A percentile compares a stretch with the other conserved stretches of the same genome.
These are phyloP conservation scores for Rhimphoctona megacephalus DNA, from an alignment of 2,888 invertebrate species.

Conservation along the genomic window DNA sequence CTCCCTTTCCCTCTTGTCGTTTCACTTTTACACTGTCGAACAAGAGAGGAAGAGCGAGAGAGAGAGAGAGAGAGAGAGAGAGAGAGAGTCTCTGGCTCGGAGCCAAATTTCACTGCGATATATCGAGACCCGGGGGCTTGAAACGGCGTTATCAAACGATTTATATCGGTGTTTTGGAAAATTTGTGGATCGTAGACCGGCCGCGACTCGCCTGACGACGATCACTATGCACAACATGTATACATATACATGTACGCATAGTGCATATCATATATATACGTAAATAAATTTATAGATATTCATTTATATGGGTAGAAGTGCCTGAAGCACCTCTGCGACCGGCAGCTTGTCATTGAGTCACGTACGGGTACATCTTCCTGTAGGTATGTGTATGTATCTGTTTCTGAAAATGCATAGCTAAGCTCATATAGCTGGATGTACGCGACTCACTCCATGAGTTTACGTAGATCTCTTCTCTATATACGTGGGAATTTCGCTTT, in stretches of 20 bases:
- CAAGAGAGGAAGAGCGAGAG: not conserved
- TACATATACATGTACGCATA: not conserved
- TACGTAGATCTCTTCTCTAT: constrained; percentile 14
- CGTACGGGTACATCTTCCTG: not conserved
- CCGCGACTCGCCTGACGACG: constrained; percentile 56
- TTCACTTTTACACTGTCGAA: constrained; percentile 31
- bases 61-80: constrained; percentile 30
- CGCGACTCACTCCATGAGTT: constrained; percentile 13
- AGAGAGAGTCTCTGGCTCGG: constrained; percentile 71
- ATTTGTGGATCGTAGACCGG: constrained; percentile 77
- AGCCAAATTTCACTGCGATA: constrained; percentile 78
- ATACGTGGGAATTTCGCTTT: constrained; percentile 16
- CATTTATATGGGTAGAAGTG: constrained; percentile 15
- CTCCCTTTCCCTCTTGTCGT: constrained; percentile 29
- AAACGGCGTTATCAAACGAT: constrained; percentile 80
- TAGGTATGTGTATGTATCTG: not conserved
- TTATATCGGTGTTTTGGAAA: constrained; percentile 81
- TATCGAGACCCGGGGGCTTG: constrained; percentile 77
- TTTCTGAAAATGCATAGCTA: constrained; percentile 26
- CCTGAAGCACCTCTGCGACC: constrained; percentile 33
- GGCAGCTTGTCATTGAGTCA: constrained; percentile 11
- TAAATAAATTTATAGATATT: constrained; percentile 21
- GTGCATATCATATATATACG: not conserved
- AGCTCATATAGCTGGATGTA: constrained; percentile 13
- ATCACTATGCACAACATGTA: constrained; percentile 6